phyloP scores from a whole-genome alignment of 2,113 vertebrate species.

The Upupa epops region DNA sequence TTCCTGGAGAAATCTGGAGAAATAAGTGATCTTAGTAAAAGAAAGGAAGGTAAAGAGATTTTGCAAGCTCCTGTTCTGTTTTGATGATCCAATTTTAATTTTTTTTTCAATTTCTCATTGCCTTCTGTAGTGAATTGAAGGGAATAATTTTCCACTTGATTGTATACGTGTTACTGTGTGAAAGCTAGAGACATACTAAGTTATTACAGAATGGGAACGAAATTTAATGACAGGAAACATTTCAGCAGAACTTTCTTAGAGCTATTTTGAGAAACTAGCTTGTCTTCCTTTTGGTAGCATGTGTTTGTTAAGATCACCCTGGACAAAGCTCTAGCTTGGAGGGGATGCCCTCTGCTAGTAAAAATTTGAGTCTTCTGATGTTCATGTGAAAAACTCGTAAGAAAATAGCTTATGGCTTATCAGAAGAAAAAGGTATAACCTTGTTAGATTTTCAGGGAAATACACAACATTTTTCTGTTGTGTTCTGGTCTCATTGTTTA shows the following conservation, averaged over 20 bases:
- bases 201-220: neutral
- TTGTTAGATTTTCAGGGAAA: neutral
- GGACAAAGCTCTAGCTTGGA: neutral
- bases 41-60: neutral
- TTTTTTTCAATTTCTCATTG: neutral
- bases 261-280: neutral
- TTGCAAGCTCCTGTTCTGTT: neutral
- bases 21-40: neutral
- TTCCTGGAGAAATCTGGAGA: neutral
- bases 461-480: neutral
- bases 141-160: neutral
- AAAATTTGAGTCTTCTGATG: neutral
- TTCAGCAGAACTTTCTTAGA: neutral
- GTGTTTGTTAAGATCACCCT: neutral
- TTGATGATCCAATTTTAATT: neutral
- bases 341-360: neutral
- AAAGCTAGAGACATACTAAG: conserved; percentile 1
- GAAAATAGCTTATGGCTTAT: neutral
- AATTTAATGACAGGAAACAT: neutral
- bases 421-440: neutral
- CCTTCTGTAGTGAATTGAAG: neutral
- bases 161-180: neutral
- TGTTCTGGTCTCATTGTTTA: neutral
- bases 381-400: neutral
- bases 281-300: neutral